These are phyloP conservation scores for Hiodon tergisus DNA, from an alignment of 2,113 vertebrate species.

Conservation along the genomic window DNA sequence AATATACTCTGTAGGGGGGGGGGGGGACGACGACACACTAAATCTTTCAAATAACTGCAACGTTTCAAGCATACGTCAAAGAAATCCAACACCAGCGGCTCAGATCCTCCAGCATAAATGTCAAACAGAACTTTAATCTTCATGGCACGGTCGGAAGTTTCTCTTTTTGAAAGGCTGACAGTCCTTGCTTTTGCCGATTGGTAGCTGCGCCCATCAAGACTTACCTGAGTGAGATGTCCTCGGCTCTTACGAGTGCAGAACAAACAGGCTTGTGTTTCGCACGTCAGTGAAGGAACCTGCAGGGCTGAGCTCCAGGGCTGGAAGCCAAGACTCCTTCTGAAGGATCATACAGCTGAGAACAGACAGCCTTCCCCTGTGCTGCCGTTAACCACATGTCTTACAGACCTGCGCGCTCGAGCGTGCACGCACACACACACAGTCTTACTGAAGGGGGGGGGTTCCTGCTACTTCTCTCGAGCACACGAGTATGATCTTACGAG, in stretches of 20 bases:
- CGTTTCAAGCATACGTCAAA: too few species aligned
- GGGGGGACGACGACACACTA: too few species aligned
- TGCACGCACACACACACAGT: slow-evolving; percentile 5
- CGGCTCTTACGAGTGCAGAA: background rate
- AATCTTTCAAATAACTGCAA: too few species aligned
- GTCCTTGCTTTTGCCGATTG: too few species aligned
- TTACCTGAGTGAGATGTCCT: slow-evolving; percentile 1
- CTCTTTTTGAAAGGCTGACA: background rate
- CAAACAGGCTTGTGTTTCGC: background rate
- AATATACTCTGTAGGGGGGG: too few species aligned
- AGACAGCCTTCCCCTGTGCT: background rate
- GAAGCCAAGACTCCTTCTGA: background rate
- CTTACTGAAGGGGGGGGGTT: slow-evolving; percentile 26
- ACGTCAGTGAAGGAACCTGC: background rate
- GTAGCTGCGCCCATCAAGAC: background rate
- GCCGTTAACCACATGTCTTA: slow-evolving; percentile 4
- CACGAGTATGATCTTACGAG: background rate
- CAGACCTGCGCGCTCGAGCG: background rate
- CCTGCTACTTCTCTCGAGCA: background rate
- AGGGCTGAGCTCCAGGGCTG: background rate
- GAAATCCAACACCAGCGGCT: too few species aligned
- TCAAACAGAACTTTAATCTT: too few species aligned
- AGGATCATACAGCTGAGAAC: background rate
- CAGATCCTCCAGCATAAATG: too few species aligned
- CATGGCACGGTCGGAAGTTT: too few species aligned